Evolutionary conservation across 1,140 invertebrate species (phyloP).

Genomic region (Drosophila orosa): DNA sequence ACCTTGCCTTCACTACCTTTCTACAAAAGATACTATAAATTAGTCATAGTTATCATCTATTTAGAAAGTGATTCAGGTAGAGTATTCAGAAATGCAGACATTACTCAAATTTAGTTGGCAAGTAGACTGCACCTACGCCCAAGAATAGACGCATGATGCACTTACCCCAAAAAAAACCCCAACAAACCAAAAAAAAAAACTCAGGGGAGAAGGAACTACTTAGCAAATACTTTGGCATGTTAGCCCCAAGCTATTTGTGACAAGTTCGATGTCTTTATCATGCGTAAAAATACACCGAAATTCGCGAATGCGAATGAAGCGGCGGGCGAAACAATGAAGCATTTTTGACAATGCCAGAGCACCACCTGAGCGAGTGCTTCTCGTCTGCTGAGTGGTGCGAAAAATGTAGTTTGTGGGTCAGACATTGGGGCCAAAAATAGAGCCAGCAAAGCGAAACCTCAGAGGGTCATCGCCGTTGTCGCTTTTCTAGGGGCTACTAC

Average conservation of each 20-base stretch:
- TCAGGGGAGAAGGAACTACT: conserved; percentile 37
- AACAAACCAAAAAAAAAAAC: neutral
- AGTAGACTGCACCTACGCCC: conserved; percentile 55
- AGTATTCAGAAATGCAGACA: conserved; percentile 37
- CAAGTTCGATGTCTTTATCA: conserved; percentile 83
- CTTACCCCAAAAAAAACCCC: conserved; percentile 28
- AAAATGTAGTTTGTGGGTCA: conserved; percentile 73
- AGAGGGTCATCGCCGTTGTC: conserved; percentile 19
- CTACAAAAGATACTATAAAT: neutral
- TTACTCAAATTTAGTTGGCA: conserved; percentile 61
- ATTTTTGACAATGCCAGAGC: conserved; percentile 75
- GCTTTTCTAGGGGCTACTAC: conserved; percentile 38
- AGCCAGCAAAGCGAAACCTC: conserved; percentile 51
- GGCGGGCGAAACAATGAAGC: conserved; percentile 59
- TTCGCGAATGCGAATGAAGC: conserved; percentile 56
- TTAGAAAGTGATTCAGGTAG: conserved; percentile 61
- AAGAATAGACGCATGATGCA: conserved; percentile 80
- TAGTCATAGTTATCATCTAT: conserved; percentile 17
- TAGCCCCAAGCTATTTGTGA: conserved; percentile 71
- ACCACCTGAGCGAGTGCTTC: conserved; percentile 41
- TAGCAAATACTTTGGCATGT: conserved; percentile 64
- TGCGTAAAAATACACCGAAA: conserved; percentile 71
- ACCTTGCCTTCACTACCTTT: neutral
- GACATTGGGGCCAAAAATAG: conserved; percentile 76
- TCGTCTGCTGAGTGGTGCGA: conserved; percentile 59